phyloP scores from a whole-genome alignment of 2,797 vertebrate species.

The Amniataba percoides region DNA sequence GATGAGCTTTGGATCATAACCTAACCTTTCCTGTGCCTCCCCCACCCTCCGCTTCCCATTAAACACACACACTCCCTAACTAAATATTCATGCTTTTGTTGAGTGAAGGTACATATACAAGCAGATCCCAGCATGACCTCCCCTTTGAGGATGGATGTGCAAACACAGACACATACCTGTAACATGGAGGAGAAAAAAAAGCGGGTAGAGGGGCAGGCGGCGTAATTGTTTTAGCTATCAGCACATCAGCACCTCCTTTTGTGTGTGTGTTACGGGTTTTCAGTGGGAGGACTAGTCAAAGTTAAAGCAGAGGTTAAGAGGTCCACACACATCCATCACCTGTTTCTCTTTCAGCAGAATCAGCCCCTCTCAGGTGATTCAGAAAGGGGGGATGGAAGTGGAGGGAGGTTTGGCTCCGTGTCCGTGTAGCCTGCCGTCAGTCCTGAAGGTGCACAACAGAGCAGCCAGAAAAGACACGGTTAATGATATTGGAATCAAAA shows the following conservation, averaged over 20 bases:
- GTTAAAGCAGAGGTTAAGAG: conserved; percentile 49
- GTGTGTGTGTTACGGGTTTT: conserved; percentile 26
- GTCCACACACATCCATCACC: conserved; percentile 47
- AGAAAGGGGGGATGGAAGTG: conserved; percentile 21
- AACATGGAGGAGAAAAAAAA: conserved; percentile 6
- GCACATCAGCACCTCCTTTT: conserved; percentile 7
- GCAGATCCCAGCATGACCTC: conserved; percentile 19
- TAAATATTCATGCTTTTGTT: conserved; percentile 68
- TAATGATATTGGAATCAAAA: conserved; percentile 21
- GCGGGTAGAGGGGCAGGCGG: not conserved
- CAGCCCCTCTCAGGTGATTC: conserved; percentile 18
- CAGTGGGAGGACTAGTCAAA: conserved; percentile 21
- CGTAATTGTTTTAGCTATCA: conserved; percentile 43
- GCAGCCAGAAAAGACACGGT: conserved; percentile 6
- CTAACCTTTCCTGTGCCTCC: conserved; percentile 50
- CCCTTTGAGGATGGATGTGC: conserved; percentile 35
- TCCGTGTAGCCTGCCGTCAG: conserved; percentile 27
- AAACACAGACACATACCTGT: conserved; percentile 39
- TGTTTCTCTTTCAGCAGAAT: conserved; percentile 40
- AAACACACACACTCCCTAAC: conserved; percentile 61
- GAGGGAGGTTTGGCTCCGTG: conserved; percentile 33
- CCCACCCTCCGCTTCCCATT: conserved; percentile 53
- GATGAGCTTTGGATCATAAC: conserved; percentile 72
- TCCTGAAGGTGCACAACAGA: conserved; percentile 24
- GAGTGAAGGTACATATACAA: conserved; percentile 30